A percentile compares a stretch with the other conserved stretches of the same genome.
phyloP scores from a whole-genome alignment of 1,140 invertebrate genomes.

The Drosophila pachea region DNA sequence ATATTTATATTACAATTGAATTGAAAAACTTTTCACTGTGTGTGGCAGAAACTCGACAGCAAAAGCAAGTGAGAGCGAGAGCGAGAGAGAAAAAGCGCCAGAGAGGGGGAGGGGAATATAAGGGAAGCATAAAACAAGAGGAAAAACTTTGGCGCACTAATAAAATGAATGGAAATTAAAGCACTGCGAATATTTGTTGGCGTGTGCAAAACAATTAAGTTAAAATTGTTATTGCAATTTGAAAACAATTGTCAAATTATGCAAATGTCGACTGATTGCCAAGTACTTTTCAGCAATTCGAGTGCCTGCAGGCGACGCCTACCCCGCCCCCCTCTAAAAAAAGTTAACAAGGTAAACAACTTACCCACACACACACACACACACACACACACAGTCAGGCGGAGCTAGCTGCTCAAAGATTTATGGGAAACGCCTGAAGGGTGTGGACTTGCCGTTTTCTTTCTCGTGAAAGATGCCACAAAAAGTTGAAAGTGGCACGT shows the following conservation, averaged over 20 bases:
- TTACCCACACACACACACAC: background rate
- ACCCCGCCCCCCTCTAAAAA: background rate
- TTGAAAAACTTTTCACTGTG: slow-evolving; percentile 71
- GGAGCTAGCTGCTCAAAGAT: slow-evolving; percentile 62
- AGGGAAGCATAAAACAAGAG: slow-evolving; percentile 7
- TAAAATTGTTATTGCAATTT: slow-evolving; percentile 78
- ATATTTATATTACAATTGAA: slow-evolving; percentile 77
- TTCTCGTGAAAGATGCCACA: slow-evolving; percentile 26
- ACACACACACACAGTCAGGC: background rate
- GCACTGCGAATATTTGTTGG: slow-evolving; percentile 56
- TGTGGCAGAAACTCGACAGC: slow-evolving; percentile 45
- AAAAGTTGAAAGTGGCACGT: slow-evolving; percentile 59
- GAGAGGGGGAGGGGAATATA: too few relatives aligned
- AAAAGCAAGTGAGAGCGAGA: background rate
- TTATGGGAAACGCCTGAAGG: slow-evolving; percentile 57
- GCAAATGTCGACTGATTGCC: slow-evolving; percentile 73
- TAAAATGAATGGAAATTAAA: slow-evolving; percentile 76
- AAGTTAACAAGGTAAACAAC: slow-evolving; percentile 69
- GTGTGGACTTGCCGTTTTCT: background rate
- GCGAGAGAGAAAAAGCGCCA: background rate
- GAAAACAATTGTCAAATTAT: slow-evolving; percentile 78
- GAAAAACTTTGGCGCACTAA: slow-evolving; percentile 66
- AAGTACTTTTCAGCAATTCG: slow-evolving; percentile 59
- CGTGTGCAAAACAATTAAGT: slow-evolving; percentile 75
- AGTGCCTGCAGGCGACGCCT: background rate